A percentile compares a stretch with the other conserved stretches of the same genome.
Evolutionary conservation across 2,888 invertebrate species (phyloP).

Genomic region (Chironomus tentans): DNA sequence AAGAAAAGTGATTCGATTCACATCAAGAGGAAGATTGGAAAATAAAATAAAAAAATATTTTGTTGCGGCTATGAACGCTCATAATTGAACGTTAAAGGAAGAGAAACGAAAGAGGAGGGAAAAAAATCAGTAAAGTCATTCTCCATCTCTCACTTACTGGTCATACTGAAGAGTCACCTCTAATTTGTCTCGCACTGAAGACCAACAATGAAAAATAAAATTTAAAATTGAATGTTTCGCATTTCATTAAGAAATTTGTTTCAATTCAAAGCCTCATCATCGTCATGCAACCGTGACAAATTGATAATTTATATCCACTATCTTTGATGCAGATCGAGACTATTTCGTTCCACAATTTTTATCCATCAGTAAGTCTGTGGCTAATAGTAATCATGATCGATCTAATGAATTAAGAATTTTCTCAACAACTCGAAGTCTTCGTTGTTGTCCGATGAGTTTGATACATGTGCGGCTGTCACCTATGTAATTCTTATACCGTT

Average conservation of each 20-base stretch:
- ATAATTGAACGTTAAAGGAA: background rate
- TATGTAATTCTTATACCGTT: too few species aligned
- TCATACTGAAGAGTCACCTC: conserved; percentile 2
- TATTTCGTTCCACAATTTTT: too few species aligned
- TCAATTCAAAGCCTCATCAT: background rate
- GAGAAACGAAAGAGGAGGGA: background rate
- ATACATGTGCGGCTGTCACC: too few species aligned
- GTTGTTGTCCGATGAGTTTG: too few species aligned
- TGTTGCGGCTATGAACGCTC: background rate
- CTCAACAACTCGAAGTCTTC: too few species aligned
- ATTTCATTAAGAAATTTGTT: background rate
- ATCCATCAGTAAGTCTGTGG: too few species aligned
- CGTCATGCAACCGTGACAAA: conserved; percentile 10
- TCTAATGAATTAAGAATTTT: too few species aligned
- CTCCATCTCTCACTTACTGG: background rate
- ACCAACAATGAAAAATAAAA: background rate
- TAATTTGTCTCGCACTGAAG: conserved; percentile 5
- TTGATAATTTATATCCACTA: background rate
- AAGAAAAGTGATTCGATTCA: conserved; percentile 1
- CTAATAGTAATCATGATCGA: too few species aligned
- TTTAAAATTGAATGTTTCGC: conserved; percentile 11
- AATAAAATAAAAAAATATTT: background rate
- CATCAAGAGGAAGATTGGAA: background rate
- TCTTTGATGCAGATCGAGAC: too few species aligned
- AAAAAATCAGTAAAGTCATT: background rate